These are phyloP conservation scores for Antigone vipio DNA, from an alignment of 2,113 vertebrate species.

Conservation along the genomic window DNA sequence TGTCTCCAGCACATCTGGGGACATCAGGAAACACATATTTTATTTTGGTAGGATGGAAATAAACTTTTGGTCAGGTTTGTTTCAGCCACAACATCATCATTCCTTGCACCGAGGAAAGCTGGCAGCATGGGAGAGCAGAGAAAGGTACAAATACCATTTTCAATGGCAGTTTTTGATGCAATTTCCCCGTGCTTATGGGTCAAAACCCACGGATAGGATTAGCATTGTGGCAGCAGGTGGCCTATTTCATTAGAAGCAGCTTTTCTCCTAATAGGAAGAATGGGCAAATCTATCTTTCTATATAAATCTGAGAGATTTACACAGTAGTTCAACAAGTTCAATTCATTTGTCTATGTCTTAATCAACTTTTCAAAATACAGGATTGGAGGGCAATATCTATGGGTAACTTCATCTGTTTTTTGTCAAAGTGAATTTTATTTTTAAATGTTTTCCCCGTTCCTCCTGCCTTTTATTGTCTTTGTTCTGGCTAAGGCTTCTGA, in stretches of 20 bases:
- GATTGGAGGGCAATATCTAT: not conserved
- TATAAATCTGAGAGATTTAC: not conserved
- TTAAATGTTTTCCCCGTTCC: not conserved
- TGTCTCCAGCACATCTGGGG: not conserved
- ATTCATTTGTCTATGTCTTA: not conserved
- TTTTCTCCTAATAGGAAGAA: not conserved
- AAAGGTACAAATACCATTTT: not conserved
- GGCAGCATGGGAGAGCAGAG: accelerated
- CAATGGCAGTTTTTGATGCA: not conserved
- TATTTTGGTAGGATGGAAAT: not conserved
- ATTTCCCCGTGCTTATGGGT: not conserved
- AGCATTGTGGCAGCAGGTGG: not conserved
- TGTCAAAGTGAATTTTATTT: not conserved
- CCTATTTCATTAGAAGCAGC: not conserved
- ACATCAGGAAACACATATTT: not conserved
- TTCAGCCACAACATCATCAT: not conserved
- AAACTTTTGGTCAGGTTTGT: not conserved
- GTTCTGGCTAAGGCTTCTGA: not conserved
- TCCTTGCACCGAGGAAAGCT: not conserved
- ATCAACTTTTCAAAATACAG: not conserved
- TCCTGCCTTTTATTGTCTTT: not conserved
- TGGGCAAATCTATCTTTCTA: not conserved
- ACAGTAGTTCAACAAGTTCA: not conserved
- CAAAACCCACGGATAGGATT: not conserved
- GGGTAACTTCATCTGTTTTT: not conserved